phyloP scores from a whole-genome alignment of 2,113 vertebrate genomes.

The Oryzias woworae region DNA sequence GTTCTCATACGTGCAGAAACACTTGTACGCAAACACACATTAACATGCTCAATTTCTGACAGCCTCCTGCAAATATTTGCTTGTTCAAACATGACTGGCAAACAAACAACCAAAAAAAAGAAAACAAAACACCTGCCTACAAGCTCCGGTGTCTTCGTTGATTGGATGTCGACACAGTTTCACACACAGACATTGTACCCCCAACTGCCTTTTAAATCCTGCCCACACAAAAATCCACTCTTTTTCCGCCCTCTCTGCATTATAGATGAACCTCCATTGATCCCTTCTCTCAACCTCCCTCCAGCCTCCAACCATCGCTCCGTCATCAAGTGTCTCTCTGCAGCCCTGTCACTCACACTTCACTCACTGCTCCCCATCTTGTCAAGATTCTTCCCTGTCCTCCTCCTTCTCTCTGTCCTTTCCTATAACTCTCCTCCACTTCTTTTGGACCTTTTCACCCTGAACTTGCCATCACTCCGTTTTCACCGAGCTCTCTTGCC shows the following conservation, averaged over 20 bases:
- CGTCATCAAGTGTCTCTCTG: slow-evolving; percentile 37
- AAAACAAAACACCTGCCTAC: slow-evolving; percentile 40
- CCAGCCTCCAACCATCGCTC: slow-evolving; percentile 14
- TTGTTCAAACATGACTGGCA: slow-evolving; percentile 34
- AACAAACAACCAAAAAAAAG: background rate
- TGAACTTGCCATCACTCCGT: slow-evolving; percentile 1
- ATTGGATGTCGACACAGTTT: slow-evolving; percentile 28
- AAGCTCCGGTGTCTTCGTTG: slow-evolving; percentile 30
- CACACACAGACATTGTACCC: slow-evolving; percentile 27
- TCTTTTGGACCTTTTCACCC: slow-evolving; percentile 40
- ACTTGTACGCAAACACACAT: slow-evolving; percentile 22
- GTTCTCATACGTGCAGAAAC: background rate
- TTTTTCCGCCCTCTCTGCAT: slow-evolving; percentile 62
- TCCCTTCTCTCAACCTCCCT: slow-evolving; percentile 21
- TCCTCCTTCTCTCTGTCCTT: slow-evolving; percentile 22
- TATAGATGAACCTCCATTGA: slow-evolving; percentile 76
- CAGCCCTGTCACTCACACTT: slow-evolving; percentile 44
- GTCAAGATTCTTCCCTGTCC: slow-evolving; percentile 18
- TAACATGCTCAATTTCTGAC: slow-evolving; percentile 24
- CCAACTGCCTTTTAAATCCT: slow-evolving; percentile 31
- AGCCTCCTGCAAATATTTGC: background rate
- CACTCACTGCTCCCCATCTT: slow-evolving; percentile 27
- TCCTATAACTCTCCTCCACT: slow-evolving; percentile 55
- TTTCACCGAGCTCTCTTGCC: background rate
- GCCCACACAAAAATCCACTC: slow-evolving; percentile 48